phyloP scores from a whole-genome alignment of 1,140 invertebrate species.

The Uloborus diversus region DNA sequence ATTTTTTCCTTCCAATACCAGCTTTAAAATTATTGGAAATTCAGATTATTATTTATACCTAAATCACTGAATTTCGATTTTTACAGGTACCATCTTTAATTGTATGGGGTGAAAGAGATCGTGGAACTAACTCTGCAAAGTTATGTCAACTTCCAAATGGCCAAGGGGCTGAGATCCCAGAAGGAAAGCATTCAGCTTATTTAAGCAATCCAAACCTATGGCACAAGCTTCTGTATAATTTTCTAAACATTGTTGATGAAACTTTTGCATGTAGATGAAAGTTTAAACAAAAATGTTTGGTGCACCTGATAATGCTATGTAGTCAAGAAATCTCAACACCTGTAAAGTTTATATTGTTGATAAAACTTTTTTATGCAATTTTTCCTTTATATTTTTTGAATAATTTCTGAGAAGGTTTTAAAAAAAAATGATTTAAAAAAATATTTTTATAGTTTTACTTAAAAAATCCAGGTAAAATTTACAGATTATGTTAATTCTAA shows the following conservation, averaged over 20 bases:
- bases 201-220: conserved; percentile 66
- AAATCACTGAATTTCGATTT: too few species aligned
- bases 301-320: neutral
- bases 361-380: neutral
- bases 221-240: conserved; percentile 67
- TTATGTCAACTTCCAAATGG: conserved; percentile 64
- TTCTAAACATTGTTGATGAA: conserved; percentile 57
- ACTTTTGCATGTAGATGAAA: conserved; percentile 1
- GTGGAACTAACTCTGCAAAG: conserved; percentile 61
- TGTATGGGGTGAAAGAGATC: conserved; percentile 66
- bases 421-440: too few species aligned
- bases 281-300: neutral
- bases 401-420: neutral
- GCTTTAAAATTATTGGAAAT: too few species aligned
- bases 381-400: too few species aligned
- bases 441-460: too few species aligned
- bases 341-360: neutral
- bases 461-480: too few species aligned
- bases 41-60: too few species aligned
- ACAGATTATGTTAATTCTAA: too few species aligned
- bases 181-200: conserved; percentile 67
- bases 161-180: conserved; percentile 62
- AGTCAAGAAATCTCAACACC: neutral
- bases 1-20: too few species aligned
- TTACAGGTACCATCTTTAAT: conserved; percentile 67